A percentile compares a stretch with the other conserved stretches of the same genome.
Evolutionary conservation across 2,888 invertebrate species (phyloP).

Genomic region (Furcula furcula): DNA sequence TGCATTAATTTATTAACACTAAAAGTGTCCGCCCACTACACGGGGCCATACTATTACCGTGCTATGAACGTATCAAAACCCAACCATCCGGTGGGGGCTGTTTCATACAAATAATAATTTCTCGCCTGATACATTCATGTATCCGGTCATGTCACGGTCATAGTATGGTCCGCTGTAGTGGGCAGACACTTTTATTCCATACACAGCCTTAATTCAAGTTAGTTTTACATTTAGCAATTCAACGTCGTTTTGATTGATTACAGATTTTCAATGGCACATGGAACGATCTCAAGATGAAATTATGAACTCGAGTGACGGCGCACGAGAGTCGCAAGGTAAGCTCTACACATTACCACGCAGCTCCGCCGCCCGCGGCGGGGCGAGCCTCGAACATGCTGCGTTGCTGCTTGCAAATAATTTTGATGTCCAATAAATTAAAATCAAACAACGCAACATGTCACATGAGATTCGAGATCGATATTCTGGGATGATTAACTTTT

Average conservation of each 20-base stretch:
- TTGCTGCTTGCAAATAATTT: conserved; percentile 25
- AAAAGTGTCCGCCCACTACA: too few relatives aligned
- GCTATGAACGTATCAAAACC: too few relatives aligned
- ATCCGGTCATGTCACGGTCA: too few relatives aligned
- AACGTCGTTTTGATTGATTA: conserved; percentile 36
- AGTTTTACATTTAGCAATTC: too few relatives aligned
- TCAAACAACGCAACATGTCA: conserved; percentile 55
- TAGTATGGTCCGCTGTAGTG: too few relatives aligned
- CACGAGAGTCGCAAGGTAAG: conserved; percentile 97
- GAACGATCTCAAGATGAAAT: conserved; percentile 93
- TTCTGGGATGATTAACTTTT: conserved; percentile 66
- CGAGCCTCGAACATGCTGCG: conserved; percentile 54
- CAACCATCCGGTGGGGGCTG: too few relatives aligned
- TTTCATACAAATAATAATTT: too few relatives aligned
- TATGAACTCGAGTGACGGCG: conserved; percentile 92
- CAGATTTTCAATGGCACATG: conserved; percentile 95
- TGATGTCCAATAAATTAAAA: neutral
- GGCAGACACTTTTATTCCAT: too few relatives aligned
- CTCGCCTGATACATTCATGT: too few relatives aligned
- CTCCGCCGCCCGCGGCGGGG: conserved; percentile 35
- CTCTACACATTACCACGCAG: conserved; percentile 11
- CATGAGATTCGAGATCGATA: conserved; percentile 63
- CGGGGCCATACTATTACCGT: too few relatives aligned
- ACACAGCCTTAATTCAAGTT: too few relatives aligned
- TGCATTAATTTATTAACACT: too few relatives aligned